These are phyloP conservation scores for Callosobruchus maculatus DNA, from an alignment of 2,888 invertebrate genomes.

Conservation along the genomic window DNA sequence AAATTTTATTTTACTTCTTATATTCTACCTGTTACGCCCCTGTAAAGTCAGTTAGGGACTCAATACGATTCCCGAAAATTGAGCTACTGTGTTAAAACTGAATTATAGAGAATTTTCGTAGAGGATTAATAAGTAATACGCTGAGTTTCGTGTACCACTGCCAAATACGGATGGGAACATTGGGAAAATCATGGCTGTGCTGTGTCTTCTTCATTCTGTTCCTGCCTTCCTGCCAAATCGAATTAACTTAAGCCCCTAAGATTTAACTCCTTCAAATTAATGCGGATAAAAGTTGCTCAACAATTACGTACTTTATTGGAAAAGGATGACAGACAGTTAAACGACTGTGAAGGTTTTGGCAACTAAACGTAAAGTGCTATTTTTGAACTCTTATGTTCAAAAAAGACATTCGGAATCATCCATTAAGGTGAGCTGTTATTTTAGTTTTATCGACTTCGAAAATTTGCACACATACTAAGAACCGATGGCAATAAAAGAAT, in stretches of 20 bases:
- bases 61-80: too few species aligned
- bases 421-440: too few species aligned
- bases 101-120: constrained; percentile 28
- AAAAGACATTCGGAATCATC: too few species aligned
- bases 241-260: constrained; percentile 21
- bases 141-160: constrained; percentile 21
- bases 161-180: constrained; percentile 8
- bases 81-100: constrained; percentile 25
- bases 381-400: too few species aligned
- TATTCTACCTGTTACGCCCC: too few species aligned
- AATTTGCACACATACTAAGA: too few species aligned
- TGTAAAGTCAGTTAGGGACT: background rate
- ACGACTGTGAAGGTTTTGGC: background rate
- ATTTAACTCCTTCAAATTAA: constrained; percentile 25
- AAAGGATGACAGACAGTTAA: background rate
- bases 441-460: too few species aligned
- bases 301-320: constrained; percentile 10
- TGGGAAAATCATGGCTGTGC: background rate
- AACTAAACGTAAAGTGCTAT: too few species aligned
- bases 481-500: too few species aligned
- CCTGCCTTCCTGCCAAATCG: constrained; percentile 20
- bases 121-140: constrained; percentile 30
- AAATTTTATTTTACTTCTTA: too few species aligned
- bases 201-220: background rate
- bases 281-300: constrained; percentile 26